A percentile compares a stretch with the other conserved stretches of the same genome.
Conservation (phyloP, 92 coral and sea anemone species). For the Parazoanthus swiftii region DNA sequence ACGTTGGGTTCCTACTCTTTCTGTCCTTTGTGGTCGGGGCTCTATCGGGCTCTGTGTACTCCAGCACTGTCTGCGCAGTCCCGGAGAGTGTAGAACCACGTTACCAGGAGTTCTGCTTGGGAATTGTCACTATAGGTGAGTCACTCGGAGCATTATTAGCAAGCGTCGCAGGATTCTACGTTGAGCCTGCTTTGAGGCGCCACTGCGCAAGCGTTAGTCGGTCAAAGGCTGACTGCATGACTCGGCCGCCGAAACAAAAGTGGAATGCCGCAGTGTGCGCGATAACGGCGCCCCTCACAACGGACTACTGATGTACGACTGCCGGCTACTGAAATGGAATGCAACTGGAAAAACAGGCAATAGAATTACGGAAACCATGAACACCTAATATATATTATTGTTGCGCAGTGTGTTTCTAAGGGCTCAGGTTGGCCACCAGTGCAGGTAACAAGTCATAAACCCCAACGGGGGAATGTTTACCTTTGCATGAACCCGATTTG, state of each 20-base stretch:
- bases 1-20: slow-evolving; percentile 53
- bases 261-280: slow-evolving; percentile 74
- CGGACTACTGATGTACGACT: not conserved
- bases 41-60: slow-evolving; percentile 69
- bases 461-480: too few species aligned
- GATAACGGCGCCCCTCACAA: slow-evolving; percentile 28
- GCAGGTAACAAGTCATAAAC: too few species aligned
- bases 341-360: too few species aligned
- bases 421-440: too few species aligned
- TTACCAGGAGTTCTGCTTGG: slow-evolving; percentile 78
- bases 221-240: slow-evolving; percentile 56
- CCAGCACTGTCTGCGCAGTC: slow-evolving; percentile 71
- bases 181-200: slow-evolving; percentile 72
- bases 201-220: slow-evolving; percentile 53
- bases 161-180: slow-evolving; percentile 63
- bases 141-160: slow-evolving; percentile 71
- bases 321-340: too few species aligned
- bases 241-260: slow-evolving; percentile 53
- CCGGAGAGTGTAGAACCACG: slow-evolving; percentile 70
- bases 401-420: too few species aligned
- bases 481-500: too few species aligned
- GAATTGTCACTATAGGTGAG: slow-evolving; percentile 69
- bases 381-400: too few species aligned
- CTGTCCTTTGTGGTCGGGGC: slow-evolving; percentile 67
- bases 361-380: too few species aligned